Evolutionary conservation across 2,888 invertebrate species (phyloP).

Genomic region (Eurois occulta): DNA sequence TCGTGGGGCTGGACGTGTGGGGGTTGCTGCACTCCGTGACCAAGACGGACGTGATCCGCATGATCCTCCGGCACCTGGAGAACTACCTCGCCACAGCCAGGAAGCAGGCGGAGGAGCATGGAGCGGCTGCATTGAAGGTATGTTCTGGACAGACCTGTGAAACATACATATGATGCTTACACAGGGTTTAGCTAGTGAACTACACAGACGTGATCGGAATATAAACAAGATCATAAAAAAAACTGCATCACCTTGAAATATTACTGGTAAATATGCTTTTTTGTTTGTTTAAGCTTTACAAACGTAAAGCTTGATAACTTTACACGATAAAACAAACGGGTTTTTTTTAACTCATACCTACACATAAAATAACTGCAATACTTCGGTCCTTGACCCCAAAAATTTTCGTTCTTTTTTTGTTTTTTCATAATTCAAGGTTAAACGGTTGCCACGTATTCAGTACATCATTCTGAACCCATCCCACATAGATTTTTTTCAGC

Average conservation of each 20-base stretch:
- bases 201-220: background rate
- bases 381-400: background rate
- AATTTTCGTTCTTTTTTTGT: background rate
- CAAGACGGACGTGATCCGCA: constrained; percentile 93
- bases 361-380: background rate
- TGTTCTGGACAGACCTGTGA: background rate
- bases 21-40: constrained; percentile 94
- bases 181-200: no score
- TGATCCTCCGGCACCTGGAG: constrained; percentile 93
- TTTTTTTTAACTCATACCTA: background rate
- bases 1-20: constrained; percentile 95
- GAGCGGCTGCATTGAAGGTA: constrained; percentile 91
- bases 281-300: background rate
- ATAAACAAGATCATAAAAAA: background rate
- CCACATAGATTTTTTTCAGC: no score
- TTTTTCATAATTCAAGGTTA: no score
- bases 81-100: constrained; percentile 91
- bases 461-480: no score
- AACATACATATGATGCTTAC: background rate
- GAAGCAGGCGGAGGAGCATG: constrained; percentile 91
- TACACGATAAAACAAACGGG: background rate
- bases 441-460: no score
- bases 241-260: background rate
- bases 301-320: no score
- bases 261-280: background rate